phyloP scores from a whole-genome alignment of 2,888 invertebrate species.

The Tupiocoris notatus region DNA sequence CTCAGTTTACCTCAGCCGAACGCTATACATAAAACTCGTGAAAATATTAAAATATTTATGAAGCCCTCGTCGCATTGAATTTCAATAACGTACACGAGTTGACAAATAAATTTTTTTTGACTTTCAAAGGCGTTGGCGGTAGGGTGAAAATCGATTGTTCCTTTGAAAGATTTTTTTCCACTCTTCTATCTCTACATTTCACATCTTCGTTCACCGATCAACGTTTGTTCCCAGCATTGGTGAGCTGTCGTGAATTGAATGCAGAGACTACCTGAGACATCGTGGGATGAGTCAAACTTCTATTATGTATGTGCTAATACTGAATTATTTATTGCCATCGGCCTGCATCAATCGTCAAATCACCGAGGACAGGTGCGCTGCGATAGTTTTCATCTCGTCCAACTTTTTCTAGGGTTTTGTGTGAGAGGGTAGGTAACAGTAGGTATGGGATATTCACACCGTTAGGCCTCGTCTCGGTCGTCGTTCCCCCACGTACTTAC shows the following conservation, averaged over 20 bases:
- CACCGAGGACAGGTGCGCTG: conserved; percentile 31
- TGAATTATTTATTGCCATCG: conserved; percentile 36
- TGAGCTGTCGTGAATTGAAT: conserved; percentile 3
- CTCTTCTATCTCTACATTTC: neutral
- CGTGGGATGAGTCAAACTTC: conserved; percentile 34
- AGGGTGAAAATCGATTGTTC: conserved; percentile 37
- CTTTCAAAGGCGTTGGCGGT: conserved; percentile 19
- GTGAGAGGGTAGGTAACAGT: neutral
- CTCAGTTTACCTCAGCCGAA: conserved; percentile 15
- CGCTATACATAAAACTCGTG: conserved; percentile 15
- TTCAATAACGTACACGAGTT: conserved; percentile 39
- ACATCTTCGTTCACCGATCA: neutral
- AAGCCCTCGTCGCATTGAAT: conserved; percentile 38
- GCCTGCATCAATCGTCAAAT: conserved; percentile 15
- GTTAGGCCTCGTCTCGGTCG: neutral
- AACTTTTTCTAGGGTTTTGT: conserved; percentile 1
- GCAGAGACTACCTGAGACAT: conserved; percentile 23
- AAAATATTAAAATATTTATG: conserved; percentile 43
- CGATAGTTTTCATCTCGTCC: conserved; percentile 23
- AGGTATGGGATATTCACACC: conserved; percentile 14
- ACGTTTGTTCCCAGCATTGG: neutral
- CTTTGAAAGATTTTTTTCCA: conserved; percentile 2
- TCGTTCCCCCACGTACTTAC: neutral
- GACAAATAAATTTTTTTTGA: conserved; percentile 37
- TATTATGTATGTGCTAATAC: conserved; percentile 35